Evolutionary conservation across 2,113 vertebrate genomes (phyloP).

Genomic region (Cebidichthys violaceus): DNA sequence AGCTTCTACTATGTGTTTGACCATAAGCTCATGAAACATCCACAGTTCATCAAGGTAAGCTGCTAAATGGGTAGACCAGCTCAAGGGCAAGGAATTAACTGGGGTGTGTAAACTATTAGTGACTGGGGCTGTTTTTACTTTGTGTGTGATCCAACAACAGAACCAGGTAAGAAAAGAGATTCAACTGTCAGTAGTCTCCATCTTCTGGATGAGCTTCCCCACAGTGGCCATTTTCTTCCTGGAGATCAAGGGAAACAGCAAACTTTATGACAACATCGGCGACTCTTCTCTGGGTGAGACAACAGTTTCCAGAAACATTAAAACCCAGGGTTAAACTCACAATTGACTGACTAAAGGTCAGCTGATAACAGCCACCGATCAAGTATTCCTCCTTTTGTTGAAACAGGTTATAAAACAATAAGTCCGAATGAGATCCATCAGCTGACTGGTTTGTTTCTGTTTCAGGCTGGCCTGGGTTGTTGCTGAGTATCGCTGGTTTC

Average conservation of each 20-base stretch:
- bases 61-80: background rate
- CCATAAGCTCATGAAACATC: slow-evolving; percentile 90
- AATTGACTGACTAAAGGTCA: background rate
- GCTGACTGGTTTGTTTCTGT: slow-evolving; percentile 2
- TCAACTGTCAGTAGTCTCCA: slow-evolving; percentile 77
- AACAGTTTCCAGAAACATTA: background rate
- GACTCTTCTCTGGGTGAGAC: slow-evolving; percentile 87
- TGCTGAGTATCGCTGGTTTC: slow-evolving; percentile 91
- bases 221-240: slow-evolving; percentile 90
- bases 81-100: background rate
- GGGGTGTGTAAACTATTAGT: background rate
- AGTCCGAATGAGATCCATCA: background rate
- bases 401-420: background rate
- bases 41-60: slow-evolving; percentile 91
- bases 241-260: slow-evolving; percentile 93
- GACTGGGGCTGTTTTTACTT: background rate
- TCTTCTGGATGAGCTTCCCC: slow-evolving; percentile 93
- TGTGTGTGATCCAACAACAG: slow-evolving; percentile 70
- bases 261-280: slow-evolving; percentile 87
- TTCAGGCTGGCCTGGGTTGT: slow-evolving; percentile 88
- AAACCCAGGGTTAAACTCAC: background rate
- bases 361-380: background rate
- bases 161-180: slow-evolving; percentile 92
- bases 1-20: slow-evolving; percentile 92
- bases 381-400: background rate